phyloP scores from a whole-genome alignment of 2,888 invertebrate genomes.

The Dolichopus griseipennis region DNA sequence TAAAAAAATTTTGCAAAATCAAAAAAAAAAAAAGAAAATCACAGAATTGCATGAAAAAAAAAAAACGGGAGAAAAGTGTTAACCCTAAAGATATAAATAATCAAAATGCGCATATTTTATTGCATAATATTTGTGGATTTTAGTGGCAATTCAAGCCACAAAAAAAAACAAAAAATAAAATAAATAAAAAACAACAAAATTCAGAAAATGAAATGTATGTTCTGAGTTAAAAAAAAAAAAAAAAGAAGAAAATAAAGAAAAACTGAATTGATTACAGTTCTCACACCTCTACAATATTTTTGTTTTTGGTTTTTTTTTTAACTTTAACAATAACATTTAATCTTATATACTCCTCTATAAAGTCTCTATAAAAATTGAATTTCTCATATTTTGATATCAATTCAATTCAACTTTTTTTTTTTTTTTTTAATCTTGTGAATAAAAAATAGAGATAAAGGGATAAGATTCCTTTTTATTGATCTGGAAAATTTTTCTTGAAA shows the following conservation, averaged over 20 bases:
- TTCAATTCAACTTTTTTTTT: not conserved
- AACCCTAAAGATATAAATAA: slow-evolving; percentile 19
- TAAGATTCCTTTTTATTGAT: too few relatives aligned
- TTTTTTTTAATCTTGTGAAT: too few relatives aligned
- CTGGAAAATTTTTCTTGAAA: too few relatives aligned
- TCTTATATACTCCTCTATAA: too few relatives aligned
- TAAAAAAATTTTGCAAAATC: not conserved
- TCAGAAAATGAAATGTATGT: not conserved
- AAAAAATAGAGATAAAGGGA: too few relatives aligned
- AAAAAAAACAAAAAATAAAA: not conserved
- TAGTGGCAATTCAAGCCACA: not conserved
- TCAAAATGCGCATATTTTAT: slow-evolving; percentile 21
- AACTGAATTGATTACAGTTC: slow-evolving; percentile 17
- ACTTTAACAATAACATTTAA: not conserved
- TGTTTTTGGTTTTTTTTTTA: not conserved
- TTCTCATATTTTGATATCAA: not conserved
- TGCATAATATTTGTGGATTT: slow-evolving; percentile 14
- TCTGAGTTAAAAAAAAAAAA: not conserved
- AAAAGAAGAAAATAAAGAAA: too few relatives aligned
- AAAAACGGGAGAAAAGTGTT: slow-evolving; percentile 7
- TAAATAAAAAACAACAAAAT: not conserved
- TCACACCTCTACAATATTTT: slow-evolving; percentile 15
- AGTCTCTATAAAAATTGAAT: not conserved
- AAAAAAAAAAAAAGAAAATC: not conserved
- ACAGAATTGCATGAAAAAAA: not conserved